phyloP scores from a whole-genome alignment of 2,113 vertebrate genomes.

The Thalassarche chlororhynchos region DNA sequence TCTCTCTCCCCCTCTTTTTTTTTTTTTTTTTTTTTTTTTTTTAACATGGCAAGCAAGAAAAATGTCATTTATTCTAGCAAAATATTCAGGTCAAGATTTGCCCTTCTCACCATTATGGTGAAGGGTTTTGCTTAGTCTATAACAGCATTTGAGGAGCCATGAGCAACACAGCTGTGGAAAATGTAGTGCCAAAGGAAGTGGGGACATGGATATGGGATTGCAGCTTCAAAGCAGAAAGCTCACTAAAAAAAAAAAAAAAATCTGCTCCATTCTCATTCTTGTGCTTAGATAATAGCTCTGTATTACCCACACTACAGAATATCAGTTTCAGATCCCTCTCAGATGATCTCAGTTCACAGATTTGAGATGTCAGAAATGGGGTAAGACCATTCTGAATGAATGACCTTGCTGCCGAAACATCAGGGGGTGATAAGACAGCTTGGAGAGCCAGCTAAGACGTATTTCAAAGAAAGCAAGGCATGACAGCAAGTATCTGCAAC shows the following conservation, averaged over 20 bases:
- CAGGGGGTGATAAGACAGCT: background rate
- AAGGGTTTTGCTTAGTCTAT: background rate
- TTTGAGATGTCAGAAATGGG: background rate
- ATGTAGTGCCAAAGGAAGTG: background rate
- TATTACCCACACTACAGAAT: background rate
- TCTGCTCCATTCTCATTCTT: background rate
- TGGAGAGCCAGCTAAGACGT: conserved; percentile 11
- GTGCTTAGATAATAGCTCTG: background rate
- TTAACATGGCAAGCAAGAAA: background rate
- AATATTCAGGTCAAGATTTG: background rate
- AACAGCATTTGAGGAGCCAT: background rate
- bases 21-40: too few species aligned
- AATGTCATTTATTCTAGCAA: background rate
- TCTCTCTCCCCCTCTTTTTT: too few species aligned
- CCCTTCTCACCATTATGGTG: background rate
- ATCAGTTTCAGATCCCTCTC: background rate
- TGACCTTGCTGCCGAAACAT: conserved; percentile 16
- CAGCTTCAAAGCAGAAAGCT: background rate
- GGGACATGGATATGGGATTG: background rate
- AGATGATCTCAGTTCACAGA: background rate
- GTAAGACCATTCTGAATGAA: background rate
- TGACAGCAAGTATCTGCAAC: conserved; percentile 55
- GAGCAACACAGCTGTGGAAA: background rate
- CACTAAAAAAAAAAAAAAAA: background rate
- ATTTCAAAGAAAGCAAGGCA: conserved; percentile 53